phyloP scores from a whole-genome alignment of 2,797 vertebrate genomes.

The Pantherophis vulpinus region DNA sequence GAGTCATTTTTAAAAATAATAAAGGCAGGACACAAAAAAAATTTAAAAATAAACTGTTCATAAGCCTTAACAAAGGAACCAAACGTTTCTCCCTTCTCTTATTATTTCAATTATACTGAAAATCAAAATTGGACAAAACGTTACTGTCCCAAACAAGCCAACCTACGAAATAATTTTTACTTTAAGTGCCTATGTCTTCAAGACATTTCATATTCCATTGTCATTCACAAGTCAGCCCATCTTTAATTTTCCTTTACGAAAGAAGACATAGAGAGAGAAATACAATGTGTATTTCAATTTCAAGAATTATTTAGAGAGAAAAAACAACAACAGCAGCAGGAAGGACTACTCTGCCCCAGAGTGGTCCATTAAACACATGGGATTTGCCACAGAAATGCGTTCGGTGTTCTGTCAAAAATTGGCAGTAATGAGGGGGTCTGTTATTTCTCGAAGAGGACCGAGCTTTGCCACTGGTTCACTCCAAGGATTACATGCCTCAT shows the following conservation, averaged over 20 bases:
- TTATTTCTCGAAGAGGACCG: not conserved
- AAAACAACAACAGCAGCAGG: not conserved
- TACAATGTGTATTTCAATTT: not conserved
- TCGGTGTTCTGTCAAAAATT: not conserved
- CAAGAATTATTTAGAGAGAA: not conserved
- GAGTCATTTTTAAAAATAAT: not conserved
- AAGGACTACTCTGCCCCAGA: not conserved
- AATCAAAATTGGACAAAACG: not conserved
- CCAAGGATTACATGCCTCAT: not conserved
- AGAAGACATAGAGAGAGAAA: not conserved
- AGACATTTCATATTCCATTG: not conserved
- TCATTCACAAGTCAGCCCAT: not conserved
- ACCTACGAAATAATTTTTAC: not conserved
- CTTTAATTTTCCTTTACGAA: not conserved
- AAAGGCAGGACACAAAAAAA: not conserved
- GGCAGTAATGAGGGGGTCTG: not conserved
- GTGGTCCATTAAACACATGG: not conserved
- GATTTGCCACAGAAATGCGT: not conserved
- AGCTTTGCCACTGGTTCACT: not conserved
- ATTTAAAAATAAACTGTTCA: not conserved
- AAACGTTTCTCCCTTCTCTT: not conserved
- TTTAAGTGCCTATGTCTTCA: not conserved
- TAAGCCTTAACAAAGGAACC: not conserved
- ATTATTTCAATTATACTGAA: not conserved
- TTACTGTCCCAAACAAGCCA: no score